Conservation (phyloP, 2,113 vertebrate genomes). For the Pomatostomus ruficeps region DNA sequence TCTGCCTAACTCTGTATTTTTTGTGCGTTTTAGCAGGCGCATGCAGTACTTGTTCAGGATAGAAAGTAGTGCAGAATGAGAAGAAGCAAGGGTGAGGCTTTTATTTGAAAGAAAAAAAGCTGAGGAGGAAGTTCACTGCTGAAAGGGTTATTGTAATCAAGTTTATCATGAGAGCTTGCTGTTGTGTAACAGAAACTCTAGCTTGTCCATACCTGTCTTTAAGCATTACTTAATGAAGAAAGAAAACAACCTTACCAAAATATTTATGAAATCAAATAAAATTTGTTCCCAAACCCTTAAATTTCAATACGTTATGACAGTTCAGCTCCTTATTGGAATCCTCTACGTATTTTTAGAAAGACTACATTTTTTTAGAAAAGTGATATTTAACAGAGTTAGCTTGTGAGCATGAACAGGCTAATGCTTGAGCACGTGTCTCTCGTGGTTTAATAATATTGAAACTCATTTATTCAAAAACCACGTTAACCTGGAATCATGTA, state of each 20-base stretch:
- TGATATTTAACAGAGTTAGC: not conserved
- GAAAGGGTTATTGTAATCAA: conserved; percentile 75
- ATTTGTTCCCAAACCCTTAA: conserved; percentile 49
- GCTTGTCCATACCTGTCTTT: conserved; percentile 77
- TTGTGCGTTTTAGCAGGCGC: conserved; percentile 48
- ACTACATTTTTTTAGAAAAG: not conserved
- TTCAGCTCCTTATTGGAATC: not conserved
- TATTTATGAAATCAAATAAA: conserved; percentile 72
- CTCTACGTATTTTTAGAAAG: not conserved
- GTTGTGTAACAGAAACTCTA: conserved; percentile 83
- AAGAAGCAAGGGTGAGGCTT: conserved; percentile 70
- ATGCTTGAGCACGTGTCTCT: not conserved
- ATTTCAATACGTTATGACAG: not conserved
- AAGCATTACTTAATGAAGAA: conserved; percentile 73
- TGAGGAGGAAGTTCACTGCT: conserved; percentile 74
- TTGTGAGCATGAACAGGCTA: not conserved
- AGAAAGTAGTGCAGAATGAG: conserved; percentile 48
- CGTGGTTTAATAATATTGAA: not conserved
- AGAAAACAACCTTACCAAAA: conserved; percentile 69
- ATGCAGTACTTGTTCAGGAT: not conserved
- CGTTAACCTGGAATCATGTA: not conserved
- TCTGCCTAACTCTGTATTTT: not conserved
- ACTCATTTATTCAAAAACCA: not conserved
- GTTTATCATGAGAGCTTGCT: conserved; percentile 71
- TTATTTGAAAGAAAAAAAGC: conserved; percentile 50